phyloP scores from a whole-genome alignment of 2,888 invertebrate genomes.

The Lepidocyrtoides sp. region DNA sequence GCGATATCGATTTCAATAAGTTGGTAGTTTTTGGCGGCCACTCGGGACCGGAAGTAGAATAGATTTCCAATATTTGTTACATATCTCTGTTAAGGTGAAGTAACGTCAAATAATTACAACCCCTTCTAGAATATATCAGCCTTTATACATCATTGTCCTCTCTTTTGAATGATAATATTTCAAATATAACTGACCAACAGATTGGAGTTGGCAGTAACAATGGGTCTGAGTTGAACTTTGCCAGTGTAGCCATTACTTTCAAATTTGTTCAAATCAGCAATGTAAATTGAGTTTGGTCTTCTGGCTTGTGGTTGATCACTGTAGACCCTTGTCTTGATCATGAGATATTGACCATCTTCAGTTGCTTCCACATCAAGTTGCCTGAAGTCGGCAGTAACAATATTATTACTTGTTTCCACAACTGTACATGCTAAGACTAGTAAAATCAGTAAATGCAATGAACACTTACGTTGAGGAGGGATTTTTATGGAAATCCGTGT shows the following conservation, averaged over 20 bases:
- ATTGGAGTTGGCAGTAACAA: constrained; percentile 64
- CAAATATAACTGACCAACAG: constrained; percentile 44
- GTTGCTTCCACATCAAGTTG: constrained; percentile 72
- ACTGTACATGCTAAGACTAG: no score
- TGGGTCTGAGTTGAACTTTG: constrained; percentile 55
- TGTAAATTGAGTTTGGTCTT: constrained; percentile 70
- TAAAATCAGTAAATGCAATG: no score
- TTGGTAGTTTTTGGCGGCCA: constrained; percentile 90
- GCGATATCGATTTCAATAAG: constrained; percentile 91
- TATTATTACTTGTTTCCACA: no score
- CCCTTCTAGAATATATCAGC: not conserved
- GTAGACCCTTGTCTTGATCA: constrained; percentile 62
- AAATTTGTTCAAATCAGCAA: constrained; percentile 67
- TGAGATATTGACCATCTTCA: constrained; percentile 65
- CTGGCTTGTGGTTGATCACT: constrained; percentile 57
- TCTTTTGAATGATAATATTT: not conserved
- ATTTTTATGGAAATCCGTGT: constrained; percentile 95
- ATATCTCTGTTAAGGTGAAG: constrained; percentile 87
- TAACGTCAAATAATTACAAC: not conserved
- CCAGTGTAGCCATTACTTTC: constrained; percentile 57
- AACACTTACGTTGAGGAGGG: constrained; percentile 90
- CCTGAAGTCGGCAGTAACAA: not conserved
- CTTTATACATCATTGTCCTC: not conserved
- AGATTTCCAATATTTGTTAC: constrained; percentile 95
- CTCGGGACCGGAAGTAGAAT: constrained; percentile 91